These are phyloP conservation scores for Sympetrum striolatum DNA, from an alignment of 2,888 invertebrate genomes.

Conservation along the genomic window DNA sequence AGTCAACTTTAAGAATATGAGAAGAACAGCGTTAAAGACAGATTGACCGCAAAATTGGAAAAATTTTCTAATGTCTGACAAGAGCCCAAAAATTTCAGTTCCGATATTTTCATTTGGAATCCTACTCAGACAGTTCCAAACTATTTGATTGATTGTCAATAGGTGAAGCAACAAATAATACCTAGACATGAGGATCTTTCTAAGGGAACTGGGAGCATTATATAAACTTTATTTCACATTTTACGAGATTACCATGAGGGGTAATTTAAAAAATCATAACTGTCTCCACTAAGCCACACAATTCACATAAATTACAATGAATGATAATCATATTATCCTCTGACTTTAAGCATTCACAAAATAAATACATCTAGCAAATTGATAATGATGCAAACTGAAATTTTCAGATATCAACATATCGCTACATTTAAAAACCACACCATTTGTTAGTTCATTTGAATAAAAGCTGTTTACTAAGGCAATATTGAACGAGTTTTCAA, in stretches of 20 bases:
- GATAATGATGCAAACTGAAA: background rate
- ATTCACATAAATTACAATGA: background rate
- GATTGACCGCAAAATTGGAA: background rate
- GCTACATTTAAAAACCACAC: background rate
- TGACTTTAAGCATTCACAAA: background rate
- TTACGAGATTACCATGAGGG: background rate
- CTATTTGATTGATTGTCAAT: background rate
- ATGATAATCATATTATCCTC: background rate
- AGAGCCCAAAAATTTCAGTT: background rate
- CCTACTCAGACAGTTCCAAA: background rate
- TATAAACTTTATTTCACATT: background rate
- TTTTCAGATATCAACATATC: background rate
- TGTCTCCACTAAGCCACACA: background rate
- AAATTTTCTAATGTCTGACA: background rate
- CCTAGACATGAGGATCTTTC: background rate
- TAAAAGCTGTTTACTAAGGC: background rate
- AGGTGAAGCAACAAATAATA: background rate
- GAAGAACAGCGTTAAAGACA: background rate
- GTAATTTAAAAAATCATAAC: background rate
- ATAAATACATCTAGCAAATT: background rate
- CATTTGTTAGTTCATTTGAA: background rate
- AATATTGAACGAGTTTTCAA: background rate
- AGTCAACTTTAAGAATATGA: background rate
- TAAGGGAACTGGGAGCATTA: slow-evolving; percentile 21
- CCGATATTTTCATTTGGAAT: background rate